phyloP scores from a whole-genome alignment of 2,797 vertebrate genomes.

The Odontamblyopus lacepedii region DNA sequence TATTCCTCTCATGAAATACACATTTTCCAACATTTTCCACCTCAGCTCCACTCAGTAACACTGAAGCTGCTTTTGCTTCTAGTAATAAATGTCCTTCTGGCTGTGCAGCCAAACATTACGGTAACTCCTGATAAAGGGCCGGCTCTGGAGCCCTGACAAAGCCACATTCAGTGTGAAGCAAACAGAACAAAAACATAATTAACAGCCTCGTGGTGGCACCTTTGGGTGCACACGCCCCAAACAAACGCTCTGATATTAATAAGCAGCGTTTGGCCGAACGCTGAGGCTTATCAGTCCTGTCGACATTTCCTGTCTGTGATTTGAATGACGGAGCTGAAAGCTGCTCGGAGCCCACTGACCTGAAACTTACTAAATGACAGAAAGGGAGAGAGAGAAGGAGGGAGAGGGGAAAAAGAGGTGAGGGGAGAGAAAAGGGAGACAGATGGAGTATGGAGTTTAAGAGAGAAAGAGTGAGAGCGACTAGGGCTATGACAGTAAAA shows the following conservation, averaged over 20 bases:
- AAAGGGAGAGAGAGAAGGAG: conserved; percentile 9
- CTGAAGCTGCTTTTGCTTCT: conserved; percentile 18
- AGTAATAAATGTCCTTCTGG: conserved; percentile 49
- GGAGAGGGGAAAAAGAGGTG: background rate
- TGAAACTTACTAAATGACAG: conserved; percentile 65
- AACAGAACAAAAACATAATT: conserved; percentile 49
- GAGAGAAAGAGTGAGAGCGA: conserved; percentile 18
- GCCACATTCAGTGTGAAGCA: conserved; percentile 34
- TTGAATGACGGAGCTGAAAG: conserved; percentile 52
- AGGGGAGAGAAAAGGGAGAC: background rate
- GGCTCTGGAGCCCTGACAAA: conserved; percentile 18
- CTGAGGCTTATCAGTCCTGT: conserved; percentile 56
- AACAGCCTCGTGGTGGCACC: conserved; percentile 35
- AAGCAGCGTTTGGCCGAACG: conserved; percentile 33
- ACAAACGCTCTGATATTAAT: conserved; percentile 19
- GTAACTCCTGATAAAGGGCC: conserved; percentile 32
- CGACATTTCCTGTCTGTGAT: conserved; percentile 56
- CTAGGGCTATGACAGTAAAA: conserved; percentile 37
- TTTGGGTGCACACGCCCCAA: conserved; percentile 23
- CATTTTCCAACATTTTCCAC: no score
- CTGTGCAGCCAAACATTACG: conserved; percentile 27
- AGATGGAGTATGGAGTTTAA: background rate
- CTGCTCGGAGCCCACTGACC: conserved; percentile 59
- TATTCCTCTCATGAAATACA: conserved; percentile 9
- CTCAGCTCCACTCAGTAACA: conserved; percentile 31